Conservation (phyloP, 2,113 vertebrate species). For the Protobothrops mucrosquamatus region DNA sequence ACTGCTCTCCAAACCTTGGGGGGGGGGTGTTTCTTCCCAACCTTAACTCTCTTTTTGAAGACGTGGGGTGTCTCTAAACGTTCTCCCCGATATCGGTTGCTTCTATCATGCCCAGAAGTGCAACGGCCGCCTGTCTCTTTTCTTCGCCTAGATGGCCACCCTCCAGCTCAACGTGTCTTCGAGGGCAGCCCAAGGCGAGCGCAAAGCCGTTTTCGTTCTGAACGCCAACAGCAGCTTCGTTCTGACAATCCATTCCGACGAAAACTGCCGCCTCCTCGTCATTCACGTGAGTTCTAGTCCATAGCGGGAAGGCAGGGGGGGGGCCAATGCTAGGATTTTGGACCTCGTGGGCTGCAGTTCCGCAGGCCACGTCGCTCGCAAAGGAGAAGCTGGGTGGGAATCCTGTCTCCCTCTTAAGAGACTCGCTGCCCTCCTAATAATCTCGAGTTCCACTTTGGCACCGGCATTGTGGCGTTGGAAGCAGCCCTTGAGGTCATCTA, state of each 20-base stretch:
- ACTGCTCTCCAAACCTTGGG: not conserved
- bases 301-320: no score
- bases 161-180: not conserved
- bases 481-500: not conserved
- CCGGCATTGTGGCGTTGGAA: not conserved
- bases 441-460: not conserved
- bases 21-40: not conserved
- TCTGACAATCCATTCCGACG: rapidly evolving
- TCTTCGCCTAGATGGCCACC: rapidly evolving
- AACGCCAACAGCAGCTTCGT: rapidly evolving
- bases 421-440: not conserved
- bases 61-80: not conserved
- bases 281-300: not conserved
- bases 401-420: not conserved
- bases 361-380: not conserved
- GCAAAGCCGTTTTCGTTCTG: not conserved
- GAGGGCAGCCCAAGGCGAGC: not conserved
- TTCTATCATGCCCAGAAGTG: not conserved
- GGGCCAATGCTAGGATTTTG: not conserved
- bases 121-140: not conserved
- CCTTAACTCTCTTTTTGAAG: not conserved
- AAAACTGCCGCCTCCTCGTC: not conserved
- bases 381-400: not conserved
- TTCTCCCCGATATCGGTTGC: not conserved
- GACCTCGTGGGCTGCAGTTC: not conserved